These are phyloP conservation scores for Anastrepha ludens DNA, from an alignment of 1,140 invertebrate genomes.

Conservation along the genomic window DNA sequence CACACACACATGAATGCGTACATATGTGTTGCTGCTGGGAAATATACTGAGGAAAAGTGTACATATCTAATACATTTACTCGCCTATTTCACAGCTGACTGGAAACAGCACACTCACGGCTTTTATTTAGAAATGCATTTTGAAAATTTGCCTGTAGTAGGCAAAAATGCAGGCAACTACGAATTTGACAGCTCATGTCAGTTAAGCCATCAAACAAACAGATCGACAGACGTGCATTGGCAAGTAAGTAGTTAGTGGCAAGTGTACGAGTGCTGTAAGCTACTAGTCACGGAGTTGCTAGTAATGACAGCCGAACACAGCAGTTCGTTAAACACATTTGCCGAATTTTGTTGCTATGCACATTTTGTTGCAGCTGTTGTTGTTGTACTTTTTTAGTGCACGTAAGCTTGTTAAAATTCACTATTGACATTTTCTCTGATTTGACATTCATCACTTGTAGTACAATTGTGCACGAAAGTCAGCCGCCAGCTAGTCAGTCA, in stretches of 20 bases:
- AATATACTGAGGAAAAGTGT: not conserved
- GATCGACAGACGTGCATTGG: not conserved
- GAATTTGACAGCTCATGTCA: constrained; percentile 12
- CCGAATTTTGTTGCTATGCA: not conserved
- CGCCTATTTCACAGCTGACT: not conserved
- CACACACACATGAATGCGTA: not conserved
- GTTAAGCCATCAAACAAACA: constrained; percentile 3
- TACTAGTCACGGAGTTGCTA: not conserved
- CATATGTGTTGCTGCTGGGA: not conserved
- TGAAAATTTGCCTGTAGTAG: not conserved
- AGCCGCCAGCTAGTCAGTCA: not conserved
- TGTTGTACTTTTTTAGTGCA: not conserved
- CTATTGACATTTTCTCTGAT: constrained; percentile 47
- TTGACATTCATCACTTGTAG: constrained; percentile 47
- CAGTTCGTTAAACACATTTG: constrained; percentile 45
- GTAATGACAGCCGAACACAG: not conserved
- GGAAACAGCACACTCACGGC: not conserved
- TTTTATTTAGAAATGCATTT: not conserved
- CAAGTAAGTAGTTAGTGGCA: not conserved
- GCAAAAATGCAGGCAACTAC: not conserved
- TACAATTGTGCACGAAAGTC: constrained; percentile 6
- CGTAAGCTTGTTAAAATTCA: constrained; percentile 35
- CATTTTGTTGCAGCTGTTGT: not conserved
- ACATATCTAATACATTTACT: not conserved
- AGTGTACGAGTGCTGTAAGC: not conserved